Evolutionary conservation across 2,113 vertebrate species (phyloP).

Genomic region (Hipposideros armiger): DNA sequence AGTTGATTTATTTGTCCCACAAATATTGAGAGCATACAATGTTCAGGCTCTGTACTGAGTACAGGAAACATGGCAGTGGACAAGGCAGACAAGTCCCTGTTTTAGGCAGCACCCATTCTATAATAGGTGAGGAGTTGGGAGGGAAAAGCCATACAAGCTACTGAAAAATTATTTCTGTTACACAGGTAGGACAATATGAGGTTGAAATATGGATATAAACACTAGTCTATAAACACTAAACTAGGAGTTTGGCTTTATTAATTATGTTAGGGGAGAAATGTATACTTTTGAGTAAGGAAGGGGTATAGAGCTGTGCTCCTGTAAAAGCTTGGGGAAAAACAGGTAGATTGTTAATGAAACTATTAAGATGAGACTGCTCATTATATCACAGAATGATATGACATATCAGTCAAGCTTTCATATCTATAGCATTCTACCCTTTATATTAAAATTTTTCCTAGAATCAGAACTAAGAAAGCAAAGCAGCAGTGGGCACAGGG

Average conservation of each 20-base stretch:
- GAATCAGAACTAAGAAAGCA: slow-evolving; percentile 24
- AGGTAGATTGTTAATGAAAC: background rate
- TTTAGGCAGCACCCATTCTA: background rate
- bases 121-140: background rate
- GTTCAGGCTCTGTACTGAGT: background rate
- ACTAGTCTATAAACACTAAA: background rate
- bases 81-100: background rate
- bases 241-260: background rate
- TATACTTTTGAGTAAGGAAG: background rate
- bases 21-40: background rate
- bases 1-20: background rate
- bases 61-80: background rate
- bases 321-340: background rate
- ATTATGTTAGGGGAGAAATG: background rate
- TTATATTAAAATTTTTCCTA: background rate
- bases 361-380: background rate
- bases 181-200: background rate
- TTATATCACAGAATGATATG: background rate
- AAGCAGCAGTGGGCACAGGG: background rate
- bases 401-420: background rate
- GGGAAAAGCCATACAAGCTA: background rate
- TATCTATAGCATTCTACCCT: background rate
- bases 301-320: background rate
- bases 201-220: background rate
- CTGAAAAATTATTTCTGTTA: background rate